These are phyloP conservation scores for Galeruca laticollis DNA, from an alignment of 2,888 invertebrate species.

Conservation along the genomic window DNA sequence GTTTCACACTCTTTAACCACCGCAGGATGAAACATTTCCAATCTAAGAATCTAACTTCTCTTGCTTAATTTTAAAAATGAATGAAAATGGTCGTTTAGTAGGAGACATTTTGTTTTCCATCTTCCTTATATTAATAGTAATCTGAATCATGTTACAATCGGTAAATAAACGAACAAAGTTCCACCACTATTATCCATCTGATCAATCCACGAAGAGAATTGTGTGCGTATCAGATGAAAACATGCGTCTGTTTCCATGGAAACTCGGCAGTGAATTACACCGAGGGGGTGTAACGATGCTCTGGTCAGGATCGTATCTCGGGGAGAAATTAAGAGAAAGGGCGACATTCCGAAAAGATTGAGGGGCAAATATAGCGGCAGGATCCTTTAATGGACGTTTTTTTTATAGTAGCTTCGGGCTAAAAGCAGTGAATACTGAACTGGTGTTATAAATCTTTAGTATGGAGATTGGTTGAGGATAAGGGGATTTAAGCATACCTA, in stretches of 20 bases:
- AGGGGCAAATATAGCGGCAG: background rate
- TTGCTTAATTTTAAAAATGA: too few relatives aligned
- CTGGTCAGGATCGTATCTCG: conserved; percentile 34
- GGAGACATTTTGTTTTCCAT: too few relatives aligned
- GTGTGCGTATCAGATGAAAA: conserved; percentile 49
- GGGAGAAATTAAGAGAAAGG: conserved; percentile 35
- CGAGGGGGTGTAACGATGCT: conserved; percentile 51
- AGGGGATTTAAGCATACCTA: background rate
- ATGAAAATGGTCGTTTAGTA: too few relatives aligned
- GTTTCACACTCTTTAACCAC: background rate
- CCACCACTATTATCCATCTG: conserved; percentile 14
- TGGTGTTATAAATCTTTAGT: conserved; percentile 3
- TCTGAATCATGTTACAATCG: background rate
- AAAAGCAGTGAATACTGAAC: conserved; percentile 9
- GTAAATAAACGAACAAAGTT: background rate
- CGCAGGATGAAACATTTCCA: too few relatives aligned
- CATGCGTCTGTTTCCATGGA: conserved; percentile 60
- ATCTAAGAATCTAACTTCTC: too few relatives aligned
- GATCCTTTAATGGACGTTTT: background rate
- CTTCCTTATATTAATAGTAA: too few relatives aligned
- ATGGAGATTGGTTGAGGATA: background rate
- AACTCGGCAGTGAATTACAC: conserved; percentile 55
- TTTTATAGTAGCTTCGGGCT: background rate
- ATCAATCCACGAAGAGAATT: conserved; percentile 15
- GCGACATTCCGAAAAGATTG: background rate